Percentiles rank a stretch among this genome's conserved stretches.
Conservation (phyloP, 2,888 invertebrate genomes). For the Rapana venosa region DNA sequence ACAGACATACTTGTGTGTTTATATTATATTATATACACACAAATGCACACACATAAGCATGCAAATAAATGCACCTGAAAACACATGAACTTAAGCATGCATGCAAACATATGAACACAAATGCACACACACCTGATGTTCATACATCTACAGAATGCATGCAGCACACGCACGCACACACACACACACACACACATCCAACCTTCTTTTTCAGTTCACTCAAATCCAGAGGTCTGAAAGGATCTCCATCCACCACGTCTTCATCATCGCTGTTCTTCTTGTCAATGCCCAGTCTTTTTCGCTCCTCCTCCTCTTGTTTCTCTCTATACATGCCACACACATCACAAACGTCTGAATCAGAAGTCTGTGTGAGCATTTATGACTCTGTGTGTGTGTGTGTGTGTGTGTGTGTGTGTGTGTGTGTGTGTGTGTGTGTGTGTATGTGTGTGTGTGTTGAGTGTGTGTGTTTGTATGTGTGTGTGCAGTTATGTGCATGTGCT, state of each 20-base stretch:
- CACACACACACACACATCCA: background rate
- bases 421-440: background rate
- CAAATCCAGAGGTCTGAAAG: conserved; percentile 65
- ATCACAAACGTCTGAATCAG: too few species aligned
- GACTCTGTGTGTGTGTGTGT: background rate
- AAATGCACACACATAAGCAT: background rate
- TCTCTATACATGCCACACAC: conserved; percentile 55
- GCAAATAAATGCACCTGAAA: background rate
- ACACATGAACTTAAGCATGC: too few species aligned
- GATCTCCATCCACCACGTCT: conserved; percentile 60
- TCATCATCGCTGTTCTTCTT: conserved; percentile 59
- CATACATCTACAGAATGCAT: background rate
- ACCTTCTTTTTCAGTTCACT: conserved; percentile 67
- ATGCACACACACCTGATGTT: background rate
- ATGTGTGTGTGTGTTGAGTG: background rate
- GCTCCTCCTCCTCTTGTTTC: conserved; percentile 65
- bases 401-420: background rate
- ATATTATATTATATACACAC: background rate
- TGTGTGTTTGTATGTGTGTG: too few species aligned
- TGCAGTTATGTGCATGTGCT: too few species aligned
- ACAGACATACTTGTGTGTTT: background rate
- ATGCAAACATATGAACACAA: background rate
- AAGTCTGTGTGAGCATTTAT: background rate
- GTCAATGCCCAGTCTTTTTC: conserved; percentile 62
- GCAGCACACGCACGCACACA: background rate